A percentile compares a stretch with the other conserved stretches of the same genome.
Conservation (phyloP, 1,140 invertebrate genomes). For the Brachionus manjavacas region DNA sequence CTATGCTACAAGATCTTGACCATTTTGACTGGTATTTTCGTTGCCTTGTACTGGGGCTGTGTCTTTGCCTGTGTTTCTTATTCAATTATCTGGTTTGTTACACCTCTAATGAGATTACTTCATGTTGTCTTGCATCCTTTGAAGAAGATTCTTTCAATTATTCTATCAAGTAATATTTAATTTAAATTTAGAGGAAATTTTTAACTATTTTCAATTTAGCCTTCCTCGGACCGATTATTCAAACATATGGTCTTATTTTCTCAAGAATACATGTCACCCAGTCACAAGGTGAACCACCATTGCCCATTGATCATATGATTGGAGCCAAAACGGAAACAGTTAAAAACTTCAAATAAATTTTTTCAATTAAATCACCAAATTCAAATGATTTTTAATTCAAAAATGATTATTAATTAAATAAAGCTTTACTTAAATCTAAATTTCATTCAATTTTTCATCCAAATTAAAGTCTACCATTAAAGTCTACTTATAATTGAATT, state of each 20-base stretch:
- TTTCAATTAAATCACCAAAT: background rate
- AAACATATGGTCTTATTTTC: background rate
- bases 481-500: too few relatives aligned
- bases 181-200: too few relatives aligned
- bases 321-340: background rate
- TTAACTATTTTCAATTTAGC: background rate
- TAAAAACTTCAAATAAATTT: conserved; percentile 13
- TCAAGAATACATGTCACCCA: conserved; percentile 15
- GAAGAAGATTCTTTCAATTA: conserved; percentile 46
- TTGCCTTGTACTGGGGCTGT: conserved; percentile 67
- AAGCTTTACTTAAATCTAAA: background rate
- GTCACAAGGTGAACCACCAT: conserved; percentile 21
- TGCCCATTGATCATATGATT: conserved; percentile 1
- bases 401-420: background rate
- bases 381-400: background rate
- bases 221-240: conserved; percentile 1
- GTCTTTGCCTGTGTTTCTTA: conserved; percentile 71
- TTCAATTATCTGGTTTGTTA: conserved; percentile 56
- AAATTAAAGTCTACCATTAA: too few relatives aligned
- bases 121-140: conserved; percentile 48
- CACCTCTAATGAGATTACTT: conserved; percentile 50
- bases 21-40: conserved; percentile 65
- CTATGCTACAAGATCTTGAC: conserved; percentile 69
- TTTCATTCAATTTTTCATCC: background rate
- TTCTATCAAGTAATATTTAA: conserved; percentile 24